Conservation (phyloP, 2,797 vertebrate genomes). For the Chaenodraco wilsoni region DNA sequence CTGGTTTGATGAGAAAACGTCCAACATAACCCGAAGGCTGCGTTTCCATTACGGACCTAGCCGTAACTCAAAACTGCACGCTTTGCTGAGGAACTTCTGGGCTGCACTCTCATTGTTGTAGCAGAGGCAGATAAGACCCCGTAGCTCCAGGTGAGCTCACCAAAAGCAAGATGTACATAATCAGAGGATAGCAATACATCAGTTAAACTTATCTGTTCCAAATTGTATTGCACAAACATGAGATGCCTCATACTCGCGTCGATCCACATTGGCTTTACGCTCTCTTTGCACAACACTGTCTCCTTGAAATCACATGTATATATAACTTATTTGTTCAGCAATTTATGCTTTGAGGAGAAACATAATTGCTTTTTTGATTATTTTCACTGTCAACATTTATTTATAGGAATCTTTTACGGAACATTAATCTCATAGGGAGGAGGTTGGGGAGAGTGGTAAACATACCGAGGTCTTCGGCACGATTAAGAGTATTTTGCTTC, state of each 20-base stretch:
- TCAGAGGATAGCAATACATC: constrained; percentile 52
- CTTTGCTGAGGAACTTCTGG: constrained; percentile 60
- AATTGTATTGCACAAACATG: constrained; percentile 42
- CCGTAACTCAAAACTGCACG: constrained; percentile 60
- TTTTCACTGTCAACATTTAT: background rate
- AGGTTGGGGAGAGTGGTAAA: background rate
- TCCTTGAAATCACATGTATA: background rate
- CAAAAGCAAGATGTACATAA: constrained; percentile 66
- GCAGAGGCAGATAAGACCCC: constrained; percentile 64
- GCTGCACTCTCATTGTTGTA: constrained; percentile 50
- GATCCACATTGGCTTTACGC: background rate
- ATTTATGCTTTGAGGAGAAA: constrained; percentile 7
- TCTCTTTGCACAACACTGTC: background rate
- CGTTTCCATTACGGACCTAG: constrained; percentile 68
- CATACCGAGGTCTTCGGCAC: background rate
- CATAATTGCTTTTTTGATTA: constrained; percentile 5
- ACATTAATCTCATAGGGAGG: background rate
- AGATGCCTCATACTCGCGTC: constrained; percentile 20
- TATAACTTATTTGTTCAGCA: background rate
- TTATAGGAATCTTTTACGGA: too few species aligned
- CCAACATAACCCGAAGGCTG: constrained; percentile 64
- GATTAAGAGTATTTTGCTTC: background rate
- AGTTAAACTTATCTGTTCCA: constrained; percentile 63
- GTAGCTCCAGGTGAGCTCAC: constrained; percentile 70
- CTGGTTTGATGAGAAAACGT: constrained; percentile 71